phyloP scores from a whole-genome alignment of 2,797 vertebrate species.

The Rhinoraja longicauda region DNA sequence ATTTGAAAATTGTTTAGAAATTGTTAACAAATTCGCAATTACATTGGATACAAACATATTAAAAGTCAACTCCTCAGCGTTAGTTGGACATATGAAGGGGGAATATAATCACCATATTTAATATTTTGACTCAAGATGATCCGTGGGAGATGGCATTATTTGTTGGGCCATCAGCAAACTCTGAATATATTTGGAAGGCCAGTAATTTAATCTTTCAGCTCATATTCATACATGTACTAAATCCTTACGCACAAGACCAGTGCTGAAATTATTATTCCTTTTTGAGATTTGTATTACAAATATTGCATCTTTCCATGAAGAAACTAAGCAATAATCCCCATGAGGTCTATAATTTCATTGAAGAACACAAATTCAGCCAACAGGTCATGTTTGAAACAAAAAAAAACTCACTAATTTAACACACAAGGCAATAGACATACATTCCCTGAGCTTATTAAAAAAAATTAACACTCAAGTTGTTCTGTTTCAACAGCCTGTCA shows the following conservation, averaged over 20 bases:
- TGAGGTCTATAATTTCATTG: not conserved
- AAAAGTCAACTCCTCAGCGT: not conserved
- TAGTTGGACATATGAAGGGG: not conserved
- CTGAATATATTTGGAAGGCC: constrained; percentile 30
- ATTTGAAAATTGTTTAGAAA: not conserved
- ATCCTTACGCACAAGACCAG: constrained; percentile 27
- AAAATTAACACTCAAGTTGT: not conserved
- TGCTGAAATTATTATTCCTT: constrained; percentile 21
- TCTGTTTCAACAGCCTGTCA: constrained; percentile 29
- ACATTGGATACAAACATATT: not conserved
- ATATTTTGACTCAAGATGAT: not conserved
- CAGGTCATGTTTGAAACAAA: constrained; percentile 7
- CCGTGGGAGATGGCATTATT: not conserved
- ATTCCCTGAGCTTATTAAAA: not conserved
- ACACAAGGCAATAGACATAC: constrained; percentile 3
- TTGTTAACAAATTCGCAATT: not conserved
- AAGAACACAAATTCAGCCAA: constrained; percentile 27
- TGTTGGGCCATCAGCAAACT: constrained; percentile 20
- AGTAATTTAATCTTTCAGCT: not conserved
- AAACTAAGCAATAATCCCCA: not conserved
- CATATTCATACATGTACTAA: not conserved
- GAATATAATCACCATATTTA: not conserved
- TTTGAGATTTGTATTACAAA: not conserved
- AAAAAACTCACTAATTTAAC: not conserved
- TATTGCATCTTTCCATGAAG: not conserved